Percentiles rank a stretch among this genome's conserved stretches.
These are phyloP conservation scores for Panurus biarmicus DNA, from an alignment of 2,113 vertebrate species.

Conservation along the genomic window DNA sequence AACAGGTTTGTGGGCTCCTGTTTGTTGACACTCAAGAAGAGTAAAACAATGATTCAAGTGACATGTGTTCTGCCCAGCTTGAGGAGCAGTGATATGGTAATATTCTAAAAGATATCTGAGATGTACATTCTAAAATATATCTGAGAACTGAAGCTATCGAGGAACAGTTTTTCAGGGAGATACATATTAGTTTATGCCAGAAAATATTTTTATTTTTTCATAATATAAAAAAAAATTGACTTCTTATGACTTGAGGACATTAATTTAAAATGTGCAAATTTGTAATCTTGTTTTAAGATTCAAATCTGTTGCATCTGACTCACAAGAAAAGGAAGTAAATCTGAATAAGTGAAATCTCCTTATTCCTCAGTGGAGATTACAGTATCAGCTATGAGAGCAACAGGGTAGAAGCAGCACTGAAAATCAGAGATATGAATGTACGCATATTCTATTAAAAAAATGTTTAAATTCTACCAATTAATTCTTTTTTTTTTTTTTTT, in stretches of 20 bases:
- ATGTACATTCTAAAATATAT: neutral
- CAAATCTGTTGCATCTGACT: neutral
- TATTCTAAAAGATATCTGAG: neutral
- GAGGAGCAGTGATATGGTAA: neutral
- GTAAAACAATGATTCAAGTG: neutral
- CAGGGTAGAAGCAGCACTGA: neutral
- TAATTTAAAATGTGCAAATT: neutral
- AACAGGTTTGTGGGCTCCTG: accelerated
- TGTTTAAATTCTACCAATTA: neutral
- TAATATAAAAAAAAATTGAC: neutral
- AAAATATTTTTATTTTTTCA: neutral
- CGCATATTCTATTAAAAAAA: neutral
- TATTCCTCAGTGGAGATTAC: neutral
- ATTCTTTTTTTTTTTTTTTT: neutral
- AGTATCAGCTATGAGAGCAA: neutral
- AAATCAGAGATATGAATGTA: neutral
- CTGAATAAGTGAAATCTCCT: neutral
- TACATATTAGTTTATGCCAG: neutral
- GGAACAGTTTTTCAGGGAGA: neutral
- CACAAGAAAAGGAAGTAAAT: neutral
- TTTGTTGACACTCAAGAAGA: neutral
- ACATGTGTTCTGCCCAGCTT: neutral
- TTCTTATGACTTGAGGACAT: neutral
- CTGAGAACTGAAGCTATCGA: neutral
- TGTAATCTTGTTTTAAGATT: neutral